These are phyloP conservation scores for Hybos culiciformis DNA, from an alignment of 2,888 invertebrate genomes.

Conservation along the genomic window DNA sequence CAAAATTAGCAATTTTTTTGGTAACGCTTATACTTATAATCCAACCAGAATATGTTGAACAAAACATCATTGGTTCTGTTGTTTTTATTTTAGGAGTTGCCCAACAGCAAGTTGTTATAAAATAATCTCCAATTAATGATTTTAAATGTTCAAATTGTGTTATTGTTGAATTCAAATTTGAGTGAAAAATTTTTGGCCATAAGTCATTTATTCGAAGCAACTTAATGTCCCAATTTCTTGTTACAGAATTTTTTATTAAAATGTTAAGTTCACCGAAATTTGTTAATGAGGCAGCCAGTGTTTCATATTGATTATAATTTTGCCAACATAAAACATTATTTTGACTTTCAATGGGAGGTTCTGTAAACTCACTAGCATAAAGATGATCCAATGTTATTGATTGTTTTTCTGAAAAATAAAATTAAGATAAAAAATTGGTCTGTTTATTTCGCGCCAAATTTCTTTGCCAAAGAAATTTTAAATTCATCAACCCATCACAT, in stretches of 20 bases:
- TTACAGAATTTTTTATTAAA: slow-evolving; percentile 13
- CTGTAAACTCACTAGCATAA: slow-evolving; percentile 21
- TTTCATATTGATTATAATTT: slow-evolving; percentile 11
- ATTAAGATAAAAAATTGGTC: too few species aligned
- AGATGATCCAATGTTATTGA: slow-evolving; percentile 23
- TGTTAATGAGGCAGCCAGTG: slow-evolving; percentile 20
- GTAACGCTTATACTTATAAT: slow-evolving; percentile 18
- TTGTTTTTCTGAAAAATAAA: too few species aligned
- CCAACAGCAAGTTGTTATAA: slow-evolving; percentile 26
- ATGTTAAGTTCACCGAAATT: slow-evolving; percentile 23
- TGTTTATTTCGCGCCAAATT: too few species aligned
- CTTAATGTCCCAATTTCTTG: slow-evolving; percentile 17
- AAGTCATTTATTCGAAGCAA: slow-evolving; percentile 14
- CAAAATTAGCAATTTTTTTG: slow-evolving; percentile 5
- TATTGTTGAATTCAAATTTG: slow-evolving; percentile 7
- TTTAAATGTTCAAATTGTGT: slow-evolving; percentile 17
- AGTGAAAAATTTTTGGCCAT: slow-evolving; percentile 14
- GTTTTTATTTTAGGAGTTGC: neutral
- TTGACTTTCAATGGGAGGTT: slow-evolving; percentile 16
- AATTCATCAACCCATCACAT: too few species aligned
- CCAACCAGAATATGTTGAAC: slow-evolving; percentile 24
- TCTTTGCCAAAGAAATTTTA: too few species aligned
- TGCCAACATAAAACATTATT: slow-evolving; percentile 15
- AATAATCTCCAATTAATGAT: slow-evolving; percentile 19
- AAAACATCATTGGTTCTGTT: slow-evolving; percentile 10